Percentiles rank a stretch among this genome's conserved stretches.
Evolutionary conservation across 2,797 vertebrate genomes (phyloP).

Genomic region (Champsocephalus esox): DNA sequence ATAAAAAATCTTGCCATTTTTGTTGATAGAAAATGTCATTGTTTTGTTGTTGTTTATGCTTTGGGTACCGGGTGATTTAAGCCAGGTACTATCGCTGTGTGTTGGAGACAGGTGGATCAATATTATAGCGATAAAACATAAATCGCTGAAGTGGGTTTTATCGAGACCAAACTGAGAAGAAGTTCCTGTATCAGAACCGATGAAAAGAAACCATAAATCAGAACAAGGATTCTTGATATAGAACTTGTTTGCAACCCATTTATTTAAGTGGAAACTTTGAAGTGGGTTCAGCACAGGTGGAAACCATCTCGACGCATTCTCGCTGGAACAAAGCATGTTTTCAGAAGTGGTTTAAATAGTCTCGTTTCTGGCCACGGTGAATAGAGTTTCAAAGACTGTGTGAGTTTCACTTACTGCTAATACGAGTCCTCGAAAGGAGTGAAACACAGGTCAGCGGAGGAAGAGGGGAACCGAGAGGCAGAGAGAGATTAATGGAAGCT

Average conservation of each 20-base stretch:
- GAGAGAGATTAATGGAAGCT: slow-evolving; percentile 36
- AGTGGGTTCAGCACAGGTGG: slow-evolving; percentile 89
- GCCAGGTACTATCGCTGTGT: too few species aligned
- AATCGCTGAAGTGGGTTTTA: too few species aligned
- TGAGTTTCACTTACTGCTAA: slow-evolving; percentile 88
- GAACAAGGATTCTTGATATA: neutral
- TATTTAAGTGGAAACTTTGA: slow-evolving; percentile 87
- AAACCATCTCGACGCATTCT: slow-evolving; percentile 91
- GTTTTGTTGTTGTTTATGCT: too few species aligned
- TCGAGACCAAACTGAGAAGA: too few species aligned
- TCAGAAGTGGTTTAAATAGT: slow-evolving; percentile 86
- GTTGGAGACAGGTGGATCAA: too few species aligned
- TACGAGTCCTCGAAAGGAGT: slow-evolving; percentile 82
- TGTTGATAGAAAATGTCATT: too few species aligned
- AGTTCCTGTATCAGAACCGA: too few species aligned
- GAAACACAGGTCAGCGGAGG: slow-evolving; percentile 84
- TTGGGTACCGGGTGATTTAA: too few species aligned
- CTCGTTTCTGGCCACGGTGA: slow-evolving; percentile 83
- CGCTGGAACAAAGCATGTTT: slow-evolving; percentile 89
- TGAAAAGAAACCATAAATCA: neutral
- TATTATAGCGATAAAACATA: too few species aligned
- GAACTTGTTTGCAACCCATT: neutral
- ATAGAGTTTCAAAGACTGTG: slow-evolving; percentile 89
- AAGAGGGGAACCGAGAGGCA: slow-evolving; percentile 21
- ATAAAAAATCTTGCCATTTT: too few species aligned